Evolutionary conservation across 2,888 invertebrate species (phyloP).

Genomic region (Hirtodrosophila cameraria): DNA sequence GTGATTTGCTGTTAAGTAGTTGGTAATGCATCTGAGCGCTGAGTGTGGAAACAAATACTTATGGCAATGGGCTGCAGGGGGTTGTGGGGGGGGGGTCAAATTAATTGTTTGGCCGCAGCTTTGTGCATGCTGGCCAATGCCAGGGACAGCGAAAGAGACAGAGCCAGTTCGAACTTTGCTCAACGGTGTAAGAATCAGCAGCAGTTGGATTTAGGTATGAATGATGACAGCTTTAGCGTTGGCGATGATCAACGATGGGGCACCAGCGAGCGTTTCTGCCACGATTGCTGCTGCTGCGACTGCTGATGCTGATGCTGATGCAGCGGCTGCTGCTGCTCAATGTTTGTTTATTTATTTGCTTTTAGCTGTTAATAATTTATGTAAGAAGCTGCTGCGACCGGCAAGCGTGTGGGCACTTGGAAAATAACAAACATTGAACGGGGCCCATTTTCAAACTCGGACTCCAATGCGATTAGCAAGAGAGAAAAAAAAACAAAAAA

Average conservation of each 20-base stretch:
- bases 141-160: slow-evolving; percentile 58
- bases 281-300: slow-evolving; percentile 14
- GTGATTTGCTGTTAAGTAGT: slow-evolving; percentile 81
- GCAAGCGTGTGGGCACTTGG: slow-evolving; percentile 77
- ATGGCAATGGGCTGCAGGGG: background rate
- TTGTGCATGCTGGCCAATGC: slow-evolving; percentile 50
- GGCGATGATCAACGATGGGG: slow-evolving; percentile 72
- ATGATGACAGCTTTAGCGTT: slow-evolving; percentile 76
- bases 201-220: slow-evolving; percentile 34
- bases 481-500: slow-evolving; percentile 22
- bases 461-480: slow-evolving; percentile 44
- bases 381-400: slow-evolving; percentile 56
- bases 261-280: slow-evolving; percentile 22
- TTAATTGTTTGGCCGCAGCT: slow-evolving; percentile 55
- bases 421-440: slow-evolving; percentile 71
- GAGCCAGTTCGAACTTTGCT: slow-evolving; percentile 38
- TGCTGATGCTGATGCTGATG: slow-evolving; percentile 8
- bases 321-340: slow-evolving; percentile 26
- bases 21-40: slow-evolving; percentile 63
- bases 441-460: background rate
- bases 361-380: slow-evolving; percentile 81
- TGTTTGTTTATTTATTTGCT: slow-evolving; percentile 79
- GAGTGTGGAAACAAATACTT: slow-evolving; percentile 2
- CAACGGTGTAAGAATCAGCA: too few relatives aligned
- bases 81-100: slow-evolving; percentile 26